Conservation (phyloP, 2,888 invertebrate species). For the Cantharis lateralis region DNA sequence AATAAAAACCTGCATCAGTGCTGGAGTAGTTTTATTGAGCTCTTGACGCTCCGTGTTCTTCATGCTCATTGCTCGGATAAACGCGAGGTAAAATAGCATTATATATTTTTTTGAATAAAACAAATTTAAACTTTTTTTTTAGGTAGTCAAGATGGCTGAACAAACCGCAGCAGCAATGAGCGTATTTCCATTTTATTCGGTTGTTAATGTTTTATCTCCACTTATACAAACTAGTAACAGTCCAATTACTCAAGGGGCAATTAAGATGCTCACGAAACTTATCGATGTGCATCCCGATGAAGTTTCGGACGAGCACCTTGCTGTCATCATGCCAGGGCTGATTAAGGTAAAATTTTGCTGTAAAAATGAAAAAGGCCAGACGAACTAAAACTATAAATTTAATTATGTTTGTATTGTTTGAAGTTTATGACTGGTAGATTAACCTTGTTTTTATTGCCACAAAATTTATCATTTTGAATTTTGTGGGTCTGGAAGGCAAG, state of each 20-base stretch:
- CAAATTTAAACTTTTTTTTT: slow-evolving; percentile 33
- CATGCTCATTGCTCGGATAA: slow-evolving; percentile 78
- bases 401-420: neutral
- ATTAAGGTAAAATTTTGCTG: slow-evolving; percentile 67
- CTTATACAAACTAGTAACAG: slow-evolving; percentile 86
- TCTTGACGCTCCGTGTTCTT: slow-evolving; percentile 86
- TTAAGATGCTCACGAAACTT: slow-evolving; percentile 87
- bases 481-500: slow-evolving; percentile 1
- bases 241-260: slow-evolving; percentile 88
- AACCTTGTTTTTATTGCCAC: slow-evolving; percentile 9
- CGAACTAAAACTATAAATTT: neutral
- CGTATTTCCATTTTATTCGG: slow-evolving; percentile 79
- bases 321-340: slow-evolving; percentile 85
- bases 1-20: slow-evolving; percentile 74
- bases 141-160: slow-evolving; percentile 86
- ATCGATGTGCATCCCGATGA: slow-evolving; percentile 77
- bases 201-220: slow-evolving; percentile 71
- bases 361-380: neutral
- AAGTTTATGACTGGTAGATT: neutral
- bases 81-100: slow-evolving; percentile 61
- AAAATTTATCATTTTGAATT: neutral
- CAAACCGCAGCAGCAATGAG: slow-evolving; percentile 77
- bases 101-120: neutral
- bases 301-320: slow-evolving; percentile 74
- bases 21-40: slow-evolving; percentile 89